Evolutionary conservation across 2,888 invertebrate genomes (phyloP), one percentile per base, ranked within the genome.

Genomic region (Eupithecia centaureata): DNA sequence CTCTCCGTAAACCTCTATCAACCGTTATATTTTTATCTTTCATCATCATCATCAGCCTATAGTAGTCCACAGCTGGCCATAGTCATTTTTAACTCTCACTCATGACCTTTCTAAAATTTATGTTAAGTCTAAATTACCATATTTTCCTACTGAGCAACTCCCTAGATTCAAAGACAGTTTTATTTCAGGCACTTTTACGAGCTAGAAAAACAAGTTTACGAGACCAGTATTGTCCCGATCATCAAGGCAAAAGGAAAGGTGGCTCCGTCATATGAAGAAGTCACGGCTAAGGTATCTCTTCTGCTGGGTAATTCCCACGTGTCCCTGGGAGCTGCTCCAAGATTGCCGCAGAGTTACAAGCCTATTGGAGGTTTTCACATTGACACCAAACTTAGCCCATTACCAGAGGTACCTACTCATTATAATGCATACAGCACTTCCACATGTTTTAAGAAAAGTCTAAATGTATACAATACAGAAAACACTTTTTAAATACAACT

Each of bases 361-460:
- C 73, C 79, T 0, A 81, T 89, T 64, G 83, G 81, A 54, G 90
- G 90, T 15, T 90, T 86, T 65, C 88, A 90, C 66, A 85, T 90
- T 38, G 78, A 82, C 22, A 71, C 79, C 13, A 70, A 82, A 1
- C 67, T 81, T 0, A 74, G 76, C 33, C 85, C 88, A 5, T 80
- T 90, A n/a, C 84, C 88, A 22, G 72, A 79, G 75, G 89, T 88
- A 76, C 69, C 61, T 67, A 15, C 15, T 13, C 33, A 18, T 28
- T 12, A 18, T 42, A 22, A 56, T 38, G 38, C 33, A 33, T 7
- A 7, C 10, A 33, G 5, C 33, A 33, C 10, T 10, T 7, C 10
- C 7, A 33, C 33, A 10, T 33, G n/a, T n/a, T n/a, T n/a, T n/a
- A n/a, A n/a, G n/a, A n/a, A n/a, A n/a, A n/a, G n/a, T n/a, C n/a